These are phyloP conservation scores for Acronicta leporina DNA, from an alignment of 2,888 invertebrate genomes.

Conservation along the genomic window DNA sequence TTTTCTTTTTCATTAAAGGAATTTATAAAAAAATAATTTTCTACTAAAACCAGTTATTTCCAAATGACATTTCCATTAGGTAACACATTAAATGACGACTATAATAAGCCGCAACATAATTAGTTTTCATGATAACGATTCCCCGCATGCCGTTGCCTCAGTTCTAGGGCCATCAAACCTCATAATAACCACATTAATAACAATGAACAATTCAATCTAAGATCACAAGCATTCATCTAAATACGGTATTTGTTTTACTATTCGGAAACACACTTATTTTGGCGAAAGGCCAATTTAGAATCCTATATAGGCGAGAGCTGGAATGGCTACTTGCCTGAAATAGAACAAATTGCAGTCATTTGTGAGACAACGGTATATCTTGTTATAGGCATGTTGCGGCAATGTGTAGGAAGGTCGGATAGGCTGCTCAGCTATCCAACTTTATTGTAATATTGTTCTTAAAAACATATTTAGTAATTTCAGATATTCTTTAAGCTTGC, in stretches of 20 bases:
- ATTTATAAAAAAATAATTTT: too few relatives aligned
- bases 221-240: conserved; percentile 51
- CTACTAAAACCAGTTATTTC: too few relatives aligned
- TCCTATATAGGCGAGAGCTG: conserved; percentile 27
- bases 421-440: background rate
- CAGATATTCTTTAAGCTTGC: background rate
- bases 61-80: too few relatives aligned
- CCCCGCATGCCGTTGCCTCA: conserved; percentile 22
- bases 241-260: conserved; percentile 51
- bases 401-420: conserved; percentile 27
- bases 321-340: conserved; percentile 46
- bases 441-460: background rate
- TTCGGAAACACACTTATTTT: conserved; percentile 51
- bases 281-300: conserved; percentile 51
- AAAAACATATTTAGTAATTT: too few relatives aligned
- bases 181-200: conserved; percentile 34
- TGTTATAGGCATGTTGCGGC: conserved; percentile 40
- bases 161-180: conserved; percentile 11
- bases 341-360: conserved; percentile 54
- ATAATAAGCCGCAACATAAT: too few relatives aligned
- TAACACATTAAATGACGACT: too few relatives aligned
- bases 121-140: conserved; percentile 1
- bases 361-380: conserved; percentile 45
- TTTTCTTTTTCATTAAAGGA: too few relatives aligned
- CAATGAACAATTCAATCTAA: conserved; percentile 33